A percentile compares a stretch with the other conserved stretches of the same genome.
Evolutionary conservation across 1,140 invertebrate species (phyloP).

Genomic region (Ditylenchus dipsaci): DNA sequence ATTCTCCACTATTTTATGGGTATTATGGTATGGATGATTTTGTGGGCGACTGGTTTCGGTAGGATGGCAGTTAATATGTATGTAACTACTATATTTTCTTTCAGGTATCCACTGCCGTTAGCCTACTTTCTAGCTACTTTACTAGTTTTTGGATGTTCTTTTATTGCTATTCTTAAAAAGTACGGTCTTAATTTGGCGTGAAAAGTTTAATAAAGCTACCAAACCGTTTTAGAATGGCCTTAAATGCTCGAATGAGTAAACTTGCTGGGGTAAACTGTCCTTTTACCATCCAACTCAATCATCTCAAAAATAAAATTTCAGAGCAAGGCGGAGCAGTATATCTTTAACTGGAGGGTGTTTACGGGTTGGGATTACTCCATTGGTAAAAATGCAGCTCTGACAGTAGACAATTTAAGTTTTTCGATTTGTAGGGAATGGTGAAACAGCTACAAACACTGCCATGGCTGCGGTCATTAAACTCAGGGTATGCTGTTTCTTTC

Average conservation of each 20-base stretch:
- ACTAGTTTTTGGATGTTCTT: slow-evolving; percentile 84
- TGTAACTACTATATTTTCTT: too few relatives aligned
- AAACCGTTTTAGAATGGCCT: slow-evolving; percentile 70
- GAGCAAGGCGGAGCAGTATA: slow-evolving; percentile 89
- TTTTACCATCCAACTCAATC: too few relatives aligned
- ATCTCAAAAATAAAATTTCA: too few relatives aligned
- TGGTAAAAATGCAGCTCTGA: neutral
- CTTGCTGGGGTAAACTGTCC: slow-evolving; percentile 63
- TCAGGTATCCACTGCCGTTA: slow-evolving; percentile 75
- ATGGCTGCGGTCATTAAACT: slow-evolving; percentile 35
- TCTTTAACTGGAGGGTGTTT: slow-evolving; percentile 92
- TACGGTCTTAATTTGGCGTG: slow-evolving; percentile 61
- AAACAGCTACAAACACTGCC: slow-evolving; percentile 46
- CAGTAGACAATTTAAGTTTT: too few relatives aligned
- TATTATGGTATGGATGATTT: slow-evolving; percentile 70
- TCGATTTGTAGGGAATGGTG: slow-evolving; percentile 38
- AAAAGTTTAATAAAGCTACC: neutral
- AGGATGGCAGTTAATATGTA: too few relatives aligned
- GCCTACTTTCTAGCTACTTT: slow-evolving; percentile 86
- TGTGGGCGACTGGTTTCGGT: slow-evolving; percentile 59
- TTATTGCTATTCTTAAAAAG: slow-evolving; percentile 86
- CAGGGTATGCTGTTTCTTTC: slow-evolving; percentile 5
- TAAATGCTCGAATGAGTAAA: slow-evolving; percentile 87
- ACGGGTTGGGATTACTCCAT: slow-evolving; percentile 90
- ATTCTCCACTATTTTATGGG: slow-evolving; percentile 91